These are phyloP conservation scores for Belgica antarctica DNA, from an alignment of 2,888 invertebrate species.

Conservation along the genomic window DNA sequence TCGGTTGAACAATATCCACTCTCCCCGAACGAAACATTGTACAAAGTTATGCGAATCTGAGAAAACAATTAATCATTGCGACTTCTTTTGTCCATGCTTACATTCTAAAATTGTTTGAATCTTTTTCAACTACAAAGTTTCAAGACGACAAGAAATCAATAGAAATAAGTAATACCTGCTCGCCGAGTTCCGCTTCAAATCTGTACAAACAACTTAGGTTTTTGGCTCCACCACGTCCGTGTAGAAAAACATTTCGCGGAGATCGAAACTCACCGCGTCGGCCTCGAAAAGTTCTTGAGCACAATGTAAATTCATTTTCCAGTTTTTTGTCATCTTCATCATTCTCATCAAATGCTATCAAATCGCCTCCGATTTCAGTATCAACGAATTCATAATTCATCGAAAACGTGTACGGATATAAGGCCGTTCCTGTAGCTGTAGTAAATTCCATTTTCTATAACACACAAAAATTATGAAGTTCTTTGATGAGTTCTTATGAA, in stretches of 20 bases:
- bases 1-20: slow-evolving; percentile 66
- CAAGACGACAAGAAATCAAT: slow-evolving; percentile 19
- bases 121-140: neutral
- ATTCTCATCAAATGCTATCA: slow-evolving; percentile 56
- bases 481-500: slow-evolving; percentile 2
- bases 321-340: slow-evolving; percentile 55
- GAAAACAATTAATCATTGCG: slow-evolving; percentile 28
- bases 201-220: slow-evolving; percentile 76
- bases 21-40: slow-evolving; percentile 72
- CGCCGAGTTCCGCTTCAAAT: slow-evolving; percentile 66
- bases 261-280: slow-evolving; percentile 64
- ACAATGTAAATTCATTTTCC: slow-evolving; percentile 53
- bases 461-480: slow-evolving; percentile 45
- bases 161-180: slow-evolving; percentile 58
- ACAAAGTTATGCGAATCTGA: slow-evolving; percentile 59
- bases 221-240: slow-evolving; percentile 76
- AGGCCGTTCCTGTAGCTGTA: slow-evolving; percentile 70
- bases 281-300: slow-evolving; percentile 65
- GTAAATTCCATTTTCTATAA: slow-evolving; percentile 59
- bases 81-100: slow-evolving; percentile 4
- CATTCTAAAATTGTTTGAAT: slow-evolving; percentile 1
- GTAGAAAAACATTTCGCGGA: slow-evolving; percentile 74
- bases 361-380: slow-evolving; percentile 70
- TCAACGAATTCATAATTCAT: slow-evolving; percentile 81
- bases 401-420: slow-evolving; percentile 72